These are phyloP conservation scores for Bembecia ichneumoniformis DNA, from an alignment of 2,888 invertebrate species.

Conservation along the genomic window DNA sequence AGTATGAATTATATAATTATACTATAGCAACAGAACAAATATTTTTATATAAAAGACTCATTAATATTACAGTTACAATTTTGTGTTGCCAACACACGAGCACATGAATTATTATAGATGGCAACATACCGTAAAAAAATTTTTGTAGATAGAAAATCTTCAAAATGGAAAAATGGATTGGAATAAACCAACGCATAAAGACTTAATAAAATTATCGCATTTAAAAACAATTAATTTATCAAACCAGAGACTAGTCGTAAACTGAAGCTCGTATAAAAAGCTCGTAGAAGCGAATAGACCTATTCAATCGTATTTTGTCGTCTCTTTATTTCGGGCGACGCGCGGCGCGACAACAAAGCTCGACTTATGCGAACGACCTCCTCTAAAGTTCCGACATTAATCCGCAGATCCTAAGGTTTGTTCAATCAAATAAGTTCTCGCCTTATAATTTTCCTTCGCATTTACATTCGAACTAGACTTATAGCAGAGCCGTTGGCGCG, in stretches of 20 bases:
- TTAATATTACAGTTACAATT: too few relatives aligned
- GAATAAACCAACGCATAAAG: neutral
- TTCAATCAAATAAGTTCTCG: constrained; percentile 65
- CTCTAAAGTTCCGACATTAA: constrained; percentile 52
- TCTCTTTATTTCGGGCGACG: constrained; percentile 16
- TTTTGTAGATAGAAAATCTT: too few relatives aligned
- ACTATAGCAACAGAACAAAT: too few relatives aligned
- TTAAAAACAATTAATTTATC: neutral
- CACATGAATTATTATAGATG: too few relatives aligned
- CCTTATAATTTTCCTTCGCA: constrained; percentile 62
- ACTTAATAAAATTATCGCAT: neutral
- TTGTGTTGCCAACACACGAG: too few relatives aligned
- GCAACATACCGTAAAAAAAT: too few relatives aligned
- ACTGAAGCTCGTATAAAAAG: neutral
- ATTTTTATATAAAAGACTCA: too few relatives aligned
- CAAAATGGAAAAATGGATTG: too few relatives aligned
- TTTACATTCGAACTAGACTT: constrained; percentile 65
- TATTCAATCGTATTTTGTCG: constrained; percentile 23
- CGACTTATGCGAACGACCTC: constrained; percentile 29
- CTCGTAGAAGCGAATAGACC: constrained; percentile 8
- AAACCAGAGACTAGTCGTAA: neutral
- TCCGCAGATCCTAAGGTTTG: constrained; percentile 57
- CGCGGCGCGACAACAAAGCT: constrained; percentile 26
- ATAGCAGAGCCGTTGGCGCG: constrained; percentile 35
- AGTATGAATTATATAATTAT: too few relatives aligned